Evolutionary conservation across 2,888 invertebrate genomes (phyloP), one percentile per base, ranked within the genome.

Genomic region (Oasisia sp.): DNA sequence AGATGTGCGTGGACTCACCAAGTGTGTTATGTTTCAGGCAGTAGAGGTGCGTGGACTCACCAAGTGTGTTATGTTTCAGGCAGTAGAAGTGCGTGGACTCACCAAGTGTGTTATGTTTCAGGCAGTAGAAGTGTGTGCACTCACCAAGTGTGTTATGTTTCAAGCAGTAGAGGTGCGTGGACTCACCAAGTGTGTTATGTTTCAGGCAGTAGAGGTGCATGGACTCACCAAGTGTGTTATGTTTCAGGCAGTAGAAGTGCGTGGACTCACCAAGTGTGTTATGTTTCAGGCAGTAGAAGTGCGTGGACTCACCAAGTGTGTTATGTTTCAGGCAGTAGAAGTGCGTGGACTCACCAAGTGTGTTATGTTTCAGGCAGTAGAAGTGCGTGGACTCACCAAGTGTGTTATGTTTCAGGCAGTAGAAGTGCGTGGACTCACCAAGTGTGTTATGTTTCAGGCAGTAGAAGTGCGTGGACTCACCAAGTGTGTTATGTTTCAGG

Each of bases 141-240:
- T 74, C 27, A 74, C 74, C 19, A 19, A 27, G 74, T 74, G 74
- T 19, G 19, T 19, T 74, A 7, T 74, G 45, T 94, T 94, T 0
- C 94, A 96, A 96, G 96, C 97, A 44, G 95, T 96, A 50, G 97
- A 97, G 93, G 95, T 96, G 56, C 94, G 96, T 92, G 95, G 96
- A 74, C 95, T 97, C 92, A 95, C 95, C 14, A 96, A 96, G 94
- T 95, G 95, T 14, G 95, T 96, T 50, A 93, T 96, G 50, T 50
- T 94, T 97, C 27, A 97, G 97, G 27, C 97, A 97, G 94, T 97
- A 97, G 94, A 96, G 96, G 93, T 97, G 97, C 95, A 97, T 0
- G 74, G 19, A 74, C n/a, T 74, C 27, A 74, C 74, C 50, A 50
- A 50, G 50, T 50, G 50, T 50, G 50, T 50, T 50, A 8, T 50